These are phyloP conservation scores for Catostomus latipinnis DNA, from an alignment of 2,797 vertebrate species.

Conservation along the genomic window DNA sequence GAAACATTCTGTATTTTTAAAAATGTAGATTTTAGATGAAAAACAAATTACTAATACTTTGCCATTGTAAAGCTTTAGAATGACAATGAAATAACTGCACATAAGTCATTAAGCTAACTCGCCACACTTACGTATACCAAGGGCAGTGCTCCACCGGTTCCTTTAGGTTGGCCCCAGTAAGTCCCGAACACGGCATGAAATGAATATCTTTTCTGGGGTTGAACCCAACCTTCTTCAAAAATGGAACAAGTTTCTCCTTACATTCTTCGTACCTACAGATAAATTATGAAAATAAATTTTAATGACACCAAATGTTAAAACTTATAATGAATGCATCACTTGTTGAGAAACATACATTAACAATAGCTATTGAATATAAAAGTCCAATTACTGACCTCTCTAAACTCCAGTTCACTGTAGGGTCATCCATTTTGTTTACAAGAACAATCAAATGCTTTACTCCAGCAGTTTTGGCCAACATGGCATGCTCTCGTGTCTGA, in stretches of 20 bases:
- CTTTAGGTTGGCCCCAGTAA: slow-evolving; percentile 96
- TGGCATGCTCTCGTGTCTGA: slow-evolving; percentile 96
- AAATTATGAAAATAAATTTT: too few species aligned
- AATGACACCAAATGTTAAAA: too few species aligned
- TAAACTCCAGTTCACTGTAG: slow-evolving; percentile 97
- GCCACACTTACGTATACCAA: slow-evolving; percentile 91
- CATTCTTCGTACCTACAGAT: slow-evolving; percentile 90
- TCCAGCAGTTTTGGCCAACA: slow-evolving; percentile 97
- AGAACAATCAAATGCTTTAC: slow-evolving; percentile 98
- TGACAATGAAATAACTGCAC: too few species aligned
- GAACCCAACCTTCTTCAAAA: slow-evolving; percentile 98
- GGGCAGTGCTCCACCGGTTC: slow-evolving; percentile 91
- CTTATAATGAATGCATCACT: too few species aligned
- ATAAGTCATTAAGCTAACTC: too few species aligned
- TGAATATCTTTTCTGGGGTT: slow-evolving; percentile 98
- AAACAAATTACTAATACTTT: too few species aligned
- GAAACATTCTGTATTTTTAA: too few species aligned
- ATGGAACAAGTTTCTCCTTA: slow-evolving; percentile 98
- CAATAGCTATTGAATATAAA: neutral
- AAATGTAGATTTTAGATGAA: too few species aligned
- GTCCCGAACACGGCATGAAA: slow-evolving; percentile 98
- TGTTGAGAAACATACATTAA: neutral
- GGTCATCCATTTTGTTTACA: slow-evolving; percentile 99
- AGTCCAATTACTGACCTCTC: slow-evolving; percentile 81
- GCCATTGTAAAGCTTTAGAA: too few species aligned